phyloP scores from a whole-genome alignment of 2,888 invertebrate species.

The Limnephilus lunatus region DNA sequence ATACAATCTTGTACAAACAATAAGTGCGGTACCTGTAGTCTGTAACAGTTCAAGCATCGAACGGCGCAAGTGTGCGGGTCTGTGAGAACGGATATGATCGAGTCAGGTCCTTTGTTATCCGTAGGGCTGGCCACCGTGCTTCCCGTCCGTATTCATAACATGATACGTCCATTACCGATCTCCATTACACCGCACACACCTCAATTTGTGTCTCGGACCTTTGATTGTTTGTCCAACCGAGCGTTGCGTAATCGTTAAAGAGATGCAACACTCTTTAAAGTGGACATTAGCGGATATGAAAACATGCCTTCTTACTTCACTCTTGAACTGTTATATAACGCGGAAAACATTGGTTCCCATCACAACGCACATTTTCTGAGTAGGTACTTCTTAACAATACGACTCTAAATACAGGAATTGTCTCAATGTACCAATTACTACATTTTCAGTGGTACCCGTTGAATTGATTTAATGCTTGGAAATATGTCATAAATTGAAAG shows the following conservation, averaged over 20 bases:
- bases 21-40: slow-evolving; percentile 39
- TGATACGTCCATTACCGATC: slow-evolving; percentile 64
- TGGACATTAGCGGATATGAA: slow-evolving; percentile 41
- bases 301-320: slow-evolving; percentile 23
- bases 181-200: slow-evolving; percentile 49
- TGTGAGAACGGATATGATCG: slow-evolving; percentile 62
- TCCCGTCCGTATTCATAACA: slow-evolving; percentile 63
- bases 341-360: neutral
- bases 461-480: neutral
- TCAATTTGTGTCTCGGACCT: slow-evolving; percentile 49
- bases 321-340: neutral
- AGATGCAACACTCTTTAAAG: slow-evolving; percentile 43
- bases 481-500: neutral
- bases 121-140: slow-evolving; percentile 57
- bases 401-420: neutral
- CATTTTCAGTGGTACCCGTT: neutral
- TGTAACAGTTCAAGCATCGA: neutral
- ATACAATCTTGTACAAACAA: slow-evolving; percentile 37
- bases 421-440: neutral
- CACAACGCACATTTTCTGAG: neutral
- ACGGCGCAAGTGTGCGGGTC: slow-evolving; percentile 50
- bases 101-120: slow-evolving; percentile 58
- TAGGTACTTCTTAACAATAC: too few species aligned
- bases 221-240: slow-evolving; percentile 35
- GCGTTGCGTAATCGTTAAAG: slow-evolving; percentile 34